A percentile compares a stretch with the other conserved stretches of the same genome.
These are phyloP conservation scores for Pseudomyrmex cubaensis DNA, from an alignment of 1,140 invertebrate genomes.

Conservation along the genomic window DNA sequence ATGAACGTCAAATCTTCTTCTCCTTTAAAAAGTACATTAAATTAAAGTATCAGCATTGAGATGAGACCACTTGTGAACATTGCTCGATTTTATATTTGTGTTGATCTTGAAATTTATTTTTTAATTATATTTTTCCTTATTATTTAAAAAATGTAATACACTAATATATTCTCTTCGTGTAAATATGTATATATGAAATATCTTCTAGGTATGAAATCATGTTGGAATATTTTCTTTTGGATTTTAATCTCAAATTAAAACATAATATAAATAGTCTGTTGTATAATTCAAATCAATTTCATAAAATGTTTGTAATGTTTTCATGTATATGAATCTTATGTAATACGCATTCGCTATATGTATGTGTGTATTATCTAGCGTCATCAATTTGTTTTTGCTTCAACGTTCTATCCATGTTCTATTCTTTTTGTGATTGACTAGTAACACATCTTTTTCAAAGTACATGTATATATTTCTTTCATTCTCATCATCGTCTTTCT, in stretches of 20 bases:
- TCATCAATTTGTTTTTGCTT: slow-evolving; percentile 26
- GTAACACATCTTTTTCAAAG: background rate
- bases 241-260: too few species aligned
- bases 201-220: too few species aligned
- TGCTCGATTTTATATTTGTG: background rate
- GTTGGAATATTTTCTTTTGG: too few species aligned
- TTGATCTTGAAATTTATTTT: background rate
- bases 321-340: too few species aligned
- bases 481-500: slow-evolving; percentile 38
- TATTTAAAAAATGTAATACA: background rate
- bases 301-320: too few species aligned
- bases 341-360: too few species aligned
- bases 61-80: background rate
- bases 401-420: background rate
- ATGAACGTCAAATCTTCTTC: background rate
- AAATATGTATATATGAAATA: too few species aligned
- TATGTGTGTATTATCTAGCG: too few species aligned
- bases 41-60: background rate
- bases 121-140: slow-evolving; percentile 13
- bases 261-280: too few species aligned
- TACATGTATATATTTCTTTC: background rate
- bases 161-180: background rate
- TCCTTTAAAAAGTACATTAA: background rate
- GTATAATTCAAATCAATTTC: too few species aligned
- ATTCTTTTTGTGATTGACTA: slow-evolving; percentile 27